A percentile compares a stretch with the other conserved stretches of the same genome.
Conservation (phyloP, 2,113 vertebrate species). For the Zapus hudsonius region DNA sequence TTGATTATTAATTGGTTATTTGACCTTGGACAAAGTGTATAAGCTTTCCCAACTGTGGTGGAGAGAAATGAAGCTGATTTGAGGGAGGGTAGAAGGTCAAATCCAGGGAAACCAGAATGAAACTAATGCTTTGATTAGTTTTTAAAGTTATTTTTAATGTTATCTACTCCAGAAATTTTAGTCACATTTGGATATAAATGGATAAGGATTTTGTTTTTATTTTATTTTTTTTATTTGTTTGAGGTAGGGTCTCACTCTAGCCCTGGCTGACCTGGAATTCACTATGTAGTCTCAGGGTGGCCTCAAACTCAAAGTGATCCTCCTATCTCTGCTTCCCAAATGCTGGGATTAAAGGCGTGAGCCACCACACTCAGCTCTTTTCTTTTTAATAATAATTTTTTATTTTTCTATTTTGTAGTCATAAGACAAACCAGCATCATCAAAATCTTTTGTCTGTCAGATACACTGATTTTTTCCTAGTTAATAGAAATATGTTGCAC, state of each 20-base stretch:
- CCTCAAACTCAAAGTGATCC: too few species aligned
- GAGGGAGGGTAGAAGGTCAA: neutral
- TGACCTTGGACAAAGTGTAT: neutral
- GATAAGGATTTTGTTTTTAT: slow-evolving; percentile 22
- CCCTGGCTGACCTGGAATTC: too few species aligned
- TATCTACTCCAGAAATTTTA: slow-evolving; percentile 44
- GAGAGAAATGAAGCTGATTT: neutral
- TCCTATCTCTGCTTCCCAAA: too few species aligned
- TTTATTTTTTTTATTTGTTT: neutral
- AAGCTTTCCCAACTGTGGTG: neutral
- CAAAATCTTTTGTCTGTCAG: slow-evolving; percentile 7
- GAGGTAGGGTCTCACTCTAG: too few species aligned
- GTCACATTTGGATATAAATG: neutral
- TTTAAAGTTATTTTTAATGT: neutral
- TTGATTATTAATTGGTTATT: neutral
- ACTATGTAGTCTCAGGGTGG: too few species aligned
- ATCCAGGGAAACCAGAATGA: neutral
- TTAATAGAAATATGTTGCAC: neutral
- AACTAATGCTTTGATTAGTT: neutral
- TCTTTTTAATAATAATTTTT: neutral
- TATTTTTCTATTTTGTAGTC: slow-evolving; percentile 25
- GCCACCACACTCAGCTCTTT: too few species aligned
- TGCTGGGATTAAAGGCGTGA: too few species aligned
- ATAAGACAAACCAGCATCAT: neutral
- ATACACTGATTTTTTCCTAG: neutral